Evolutionary conservation across 2,888 invertebrate species (phyloP).

Genomic region (Diplolepis rosae): DNA sequence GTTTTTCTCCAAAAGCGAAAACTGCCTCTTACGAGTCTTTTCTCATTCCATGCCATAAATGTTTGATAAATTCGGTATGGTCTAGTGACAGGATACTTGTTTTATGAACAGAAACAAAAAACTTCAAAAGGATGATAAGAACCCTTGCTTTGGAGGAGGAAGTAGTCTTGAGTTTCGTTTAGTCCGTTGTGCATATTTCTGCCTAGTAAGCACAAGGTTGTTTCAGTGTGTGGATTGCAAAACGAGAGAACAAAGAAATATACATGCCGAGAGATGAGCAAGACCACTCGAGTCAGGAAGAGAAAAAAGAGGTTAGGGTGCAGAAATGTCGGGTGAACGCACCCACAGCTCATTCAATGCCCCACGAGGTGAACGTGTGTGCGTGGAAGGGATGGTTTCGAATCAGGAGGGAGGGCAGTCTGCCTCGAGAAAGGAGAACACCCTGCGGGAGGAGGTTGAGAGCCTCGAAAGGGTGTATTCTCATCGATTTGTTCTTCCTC

Average conservation of each 20-base stretch:
- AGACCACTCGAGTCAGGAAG: constrained; percentile 37
- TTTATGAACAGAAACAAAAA: constrained; percentile 14
- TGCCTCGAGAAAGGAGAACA: constrained; percentile 15
- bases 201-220: constrained; percentile 23
- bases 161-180: constrained; percentile 55
- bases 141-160: constrained; percentile 55
- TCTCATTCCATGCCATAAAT: too few species aligned
- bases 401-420: constrained; percentile 11
- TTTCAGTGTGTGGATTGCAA: constrained; percentile 31
- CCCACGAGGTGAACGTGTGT: constrained; percentile 26
- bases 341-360: constrained; percentile 43
- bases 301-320: constrained; percentile 34
- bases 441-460: constrained; percentile 1
- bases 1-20: too few species aligned
- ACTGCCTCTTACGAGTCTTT: too few species aligned
- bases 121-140: constrained; percentile 37
- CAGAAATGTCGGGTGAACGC: constrained; percentile 43
- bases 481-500: constrained; percentile 40
- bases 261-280: constrained; percentile 14
- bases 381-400: constrained; percentile 34
- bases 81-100: background rate
- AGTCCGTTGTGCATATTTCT: constrained; percentile 50
- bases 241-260: constrained; percentile 11
- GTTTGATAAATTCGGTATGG: background rate
- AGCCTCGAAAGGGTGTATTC: constrained; percentile 33